Evolutionary conservation across 2,797 vertebrate genomes (phyloP).

Genomic region (Avahi laniger): DNA sequence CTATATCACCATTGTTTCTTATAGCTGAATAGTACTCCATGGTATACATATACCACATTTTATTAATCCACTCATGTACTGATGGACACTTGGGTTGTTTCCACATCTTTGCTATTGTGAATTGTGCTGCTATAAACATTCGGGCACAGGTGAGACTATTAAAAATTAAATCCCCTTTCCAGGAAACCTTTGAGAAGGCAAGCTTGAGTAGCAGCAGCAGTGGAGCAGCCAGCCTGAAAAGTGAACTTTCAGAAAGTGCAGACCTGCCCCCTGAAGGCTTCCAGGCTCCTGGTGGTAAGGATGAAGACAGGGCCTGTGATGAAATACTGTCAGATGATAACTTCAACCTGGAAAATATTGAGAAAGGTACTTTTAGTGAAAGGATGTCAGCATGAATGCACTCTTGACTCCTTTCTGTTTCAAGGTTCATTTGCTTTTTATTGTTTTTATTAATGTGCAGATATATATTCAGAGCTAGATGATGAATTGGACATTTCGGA

Average conservation of each 20-base stretch:
- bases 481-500: slow-evolving; percentile 80
- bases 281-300: slow-evolving; percentile 65
- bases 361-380: slow-evolving; percentile 79
- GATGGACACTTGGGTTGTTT: no score
- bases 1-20: no score
- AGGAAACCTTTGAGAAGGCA: slow-evolving; percentile 81
- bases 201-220: slow-evolving; percentile 77
- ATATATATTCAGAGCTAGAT: slow-evolving; percentile 82
- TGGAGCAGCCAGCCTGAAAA: slow-evolving; percentile 76
- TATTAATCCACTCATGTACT: no score
- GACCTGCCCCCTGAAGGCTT: slow-evolving; percentile 60
- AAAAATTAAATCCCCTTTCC: not conserved
- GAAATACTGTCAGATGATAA: slow-evolving; percentile 74
- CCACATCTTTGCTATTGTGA: no score
- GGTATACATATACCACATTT: no score
- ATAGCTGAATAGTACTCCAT: no score
- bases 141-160: no score
- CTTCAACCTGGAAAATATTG: slow-evolving; percentile 72
- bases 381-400: not conserved
- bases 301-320: slow-evolving; percentile 75
- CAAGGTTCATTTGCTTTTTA: slow-evolving; percentile 49
- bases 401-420: not conserved
- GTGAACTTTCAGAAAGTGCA: slow-evolving; percentile 78
- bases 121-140: no score
- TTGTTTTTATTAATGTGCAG: slow-evolving; percentile 53